These are phyloP conservation scores for Panonychus citri DNA, from an alignment of 1,140 invertebrate genomes.

Conservation along the genomic window DNA sequence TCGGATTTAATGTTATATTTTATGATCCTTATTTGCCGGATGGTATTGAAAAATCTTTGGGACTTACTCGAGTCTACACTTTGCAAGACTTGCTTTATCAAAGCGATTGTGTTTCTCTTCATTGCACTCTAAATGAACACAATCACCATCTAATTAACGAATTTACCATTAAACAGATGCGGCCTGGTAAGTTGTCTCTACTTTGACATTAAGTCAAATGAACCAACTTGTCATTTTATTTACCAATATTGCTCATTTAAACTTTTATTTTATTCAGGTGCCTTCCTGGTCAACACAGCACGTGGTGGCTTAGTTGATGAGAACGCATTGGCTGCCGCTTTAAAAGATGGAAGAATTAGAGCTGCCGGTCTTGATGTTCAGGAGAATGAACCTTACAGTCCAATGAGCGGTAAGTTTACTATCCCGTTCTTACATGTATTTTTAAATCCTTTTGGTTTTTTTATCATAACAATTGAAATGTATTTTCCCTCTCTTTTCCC, in stretches of 20 bases:
- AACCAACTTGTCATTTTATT: background rate
- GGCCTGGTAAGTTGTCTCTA: constrained; percentile 27
- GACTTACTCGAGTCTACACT: constrained; percentile 78
- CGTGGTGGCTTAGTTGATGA: constrained; percentile 92
- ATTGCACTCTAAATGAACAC: constrained; percentile 89
- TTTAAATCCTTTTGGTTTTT: too few species aligned
- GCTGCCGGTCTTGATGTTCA: constrained; percentile 94
- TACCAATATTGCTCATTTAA: background rate
- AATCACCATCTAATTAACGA: constrained; percentile 95
- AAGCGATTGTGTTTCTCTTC: constrained; percentile 87
- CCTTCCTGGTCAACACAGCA: constrained; percentile 96
- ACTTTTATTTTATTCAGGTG: constrained; percentile 40
- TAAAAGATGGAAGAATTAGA: constrained; percentile 90
- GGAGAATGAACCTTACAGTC: constrained; percentile 93
- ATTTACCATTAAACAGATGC: constrained; percentile 87
- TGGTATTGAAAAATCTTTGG: constrained; percentile 85
- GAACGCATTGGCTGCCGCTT: constrained; percentile 69
- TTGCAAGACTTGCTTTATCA: constrained; percentile 80
- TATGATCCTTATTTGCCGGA: constrained; percentile 91
- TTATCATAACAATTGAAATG: background rate
- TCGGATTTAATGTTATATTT: constrained; percentile 93
- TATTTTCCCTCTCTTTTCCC: background rate
- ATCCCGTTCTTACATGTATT: background rate
- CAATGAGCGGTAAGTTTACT: constrained; percentile 33
- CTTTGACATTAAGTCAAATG: background rate